Base-by-base conservation (phyloP, 2,113 vertebrate genomes). In the Hoplias malabaricus region DNA sequence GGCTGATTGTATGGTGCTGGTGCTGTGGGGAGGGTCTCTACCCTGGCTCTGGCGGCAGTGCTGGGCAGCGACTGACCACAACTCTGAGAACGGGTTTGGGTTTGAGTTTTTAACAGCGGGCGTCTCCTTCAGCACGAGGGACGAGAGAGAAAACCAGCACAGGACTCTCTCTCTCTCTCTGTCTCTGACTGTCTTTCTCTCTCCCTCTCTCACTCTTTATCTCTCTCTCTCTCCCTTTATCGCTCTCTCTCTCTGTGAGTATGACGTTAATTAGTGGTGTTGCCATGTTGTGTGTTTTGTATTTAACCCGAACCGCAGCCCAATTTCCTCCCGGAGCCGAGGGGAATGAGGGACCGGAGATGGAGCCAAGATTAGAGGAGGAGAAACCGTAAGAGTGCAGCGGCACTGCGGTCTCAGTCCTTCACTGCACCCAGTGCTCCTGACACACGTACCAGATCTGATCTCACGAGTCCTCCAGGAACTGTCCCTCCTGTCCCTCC, bases 221-320 rank as follows among this genome's bases (percentile, higher is more conserved):
- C 73, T 74, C 83, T 81, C 61, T 88, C 77, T 80, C n/a, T n/a
- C n/a, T n/a, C n/a, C n/a, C n/a, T n/a, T n/a, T n/a, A n/a, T n/a
- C n/a, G n/a, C n/a, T n/a, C n/a, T n/a, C n/a, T n/a, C n/a, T n/a
- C n/a, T n/a, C n/a, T n/a, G n/a, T 88, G 85, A 88, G 71, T 48
- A 87, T 86, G 86, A 88, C 82, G 88, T 85, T 87, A 80, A 88
- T 90, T 90, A 86, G 87, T 54, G 75, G 40, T 74, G 85, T 82
- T 85, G 62, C 89, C 80, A 84, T 87, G 85, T 87, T 86, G 83
- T 84, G 82, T 84, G 86, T 86, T 90, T 89, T 90, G 87, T 83
- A 82, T 84, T 40, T 46, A 76, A n/a, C n/a, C 63, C 72, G 78
- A 81, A 87, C 87, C 88, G 67, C 86, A 89, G 82, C 46, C 57